Base-by-base conservation (phyloP, 1,140 invertebrate genomes). In the Psilanteris sp. region DNA sequence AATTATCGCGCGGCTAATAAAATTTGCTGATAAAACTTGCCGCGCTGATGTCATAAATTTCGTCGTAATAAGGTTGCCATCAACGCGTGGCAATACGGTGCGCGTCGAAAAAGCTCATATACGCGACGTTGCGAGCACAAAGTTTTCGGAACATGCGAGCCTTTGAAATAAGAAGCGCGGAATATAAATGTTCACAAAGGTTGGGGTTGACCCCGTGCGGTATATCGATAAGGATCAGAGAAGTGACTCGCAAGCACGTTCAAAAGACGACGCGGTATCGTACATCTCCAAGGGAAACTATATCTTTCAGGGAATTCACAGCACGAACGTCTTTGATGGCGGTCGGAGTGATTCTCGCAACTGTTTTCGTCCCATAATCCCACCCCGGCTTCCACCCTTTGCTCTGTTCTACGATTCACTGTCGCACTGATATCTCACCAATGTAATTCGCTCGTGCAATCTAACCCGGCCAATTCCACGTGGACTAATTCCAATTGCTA, bases 301-400 rank as follows among this genome's bases (percentile, higher is more conserved):
- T 84, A 73, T 77, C 77, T 81, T 75, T 70, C 52, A 39, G 48
- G 15, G 67, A 82, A 86, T 86, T 87, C 84, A 43, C 70, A 68
- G 75, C 84, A 87, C 84, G 85, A 85, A 83, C 84, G 79, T 83
- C 83, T 86, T 81, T 83, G 84, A 86, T 83, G 83, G 80, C 76
- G 66, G 67, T 50, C 54, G 76, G 80, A 85, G 82, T 84, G 83
- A 85, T 85, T 86, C 79, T 80, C 81, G 77, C 48, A 48, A 61
- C 71, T 54, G 74, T 62, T 71, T 66, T 66, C 55, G 54, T 62
- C 50, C 55, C 32, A 59, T 74, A 57, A 64, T 77, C 64, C 54
- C 57, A 54, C 66, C 44, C 55, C 66, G 46, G 52, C 59, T 61
- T 62, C 68, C 55, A 44, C 61, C 68, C 62, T 68, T 68, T 64